Evolutionary conservation across 2,888 invertebrate genomes (phyloP).

Genomic region (Caradrina kadenii): DNA sequence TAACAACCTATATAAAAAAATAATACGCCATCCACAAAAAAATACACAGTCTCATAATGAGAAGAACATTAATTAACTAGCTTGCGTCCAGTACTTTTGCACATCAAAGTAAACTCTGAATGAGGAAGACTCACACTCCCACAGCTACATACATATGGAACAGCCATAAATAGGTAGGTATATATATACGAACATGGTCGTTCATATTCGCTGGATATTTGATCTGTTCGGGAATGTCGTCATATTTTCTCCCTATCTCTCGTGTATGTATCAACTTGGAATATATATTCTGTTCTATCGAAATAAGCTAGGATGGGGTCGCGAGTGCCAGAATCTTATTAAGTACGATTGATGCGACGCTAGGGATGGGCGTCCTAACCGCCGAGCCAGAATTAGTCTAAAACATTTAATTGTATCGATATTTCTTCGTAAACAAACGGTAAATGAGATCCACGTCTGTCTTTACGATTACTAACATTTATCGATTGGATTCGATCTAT

Average conservation of each 20-base stretch:
- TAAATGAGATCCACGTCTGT: conserved; percentile 54
- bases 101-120: conserved; percentile 40
- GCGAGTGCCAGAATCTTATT: conserved; percentile 68
- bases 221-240: conserved; percentile 48
- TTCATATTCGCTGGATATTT: conserved; percentile 58
- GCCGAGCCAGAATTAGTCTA: conserved; percentile 66
- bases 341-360: conserved; percentile 68
- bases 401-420: conserved; percentile 62
- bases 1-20: neutral
- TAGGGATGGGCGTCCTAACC: conserved; percentile 36
- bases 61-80: conserved; percentile 45
- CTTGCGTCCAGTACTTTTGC: conserved; percentile 24
- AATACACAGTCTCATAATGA: conserved; percentile 22
- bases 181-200: conserved; percentile 7
- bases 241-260: conserved; percentile 52
- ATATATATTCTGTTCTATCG: conserved; percentile 61
- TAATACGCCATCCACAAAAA: neutral
- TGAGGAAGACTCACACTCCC: conserved; percentile 5
- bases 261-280: conserved; percentile 53
- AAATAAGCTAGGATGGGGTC: conserved; percentile 56
- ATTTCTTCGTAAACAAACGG: conserved; percentile 65
- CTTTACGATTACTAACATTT: conserved; percentile 7
- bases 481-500: neutral
- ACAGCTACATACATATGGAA: conserved; percentile 7
- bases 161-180: conserved; percentile 6